Evolutionary conservation across 2,797 vertebrate genomes (phyloP).

Genomic region (Clarias platycephalus): DNA sequence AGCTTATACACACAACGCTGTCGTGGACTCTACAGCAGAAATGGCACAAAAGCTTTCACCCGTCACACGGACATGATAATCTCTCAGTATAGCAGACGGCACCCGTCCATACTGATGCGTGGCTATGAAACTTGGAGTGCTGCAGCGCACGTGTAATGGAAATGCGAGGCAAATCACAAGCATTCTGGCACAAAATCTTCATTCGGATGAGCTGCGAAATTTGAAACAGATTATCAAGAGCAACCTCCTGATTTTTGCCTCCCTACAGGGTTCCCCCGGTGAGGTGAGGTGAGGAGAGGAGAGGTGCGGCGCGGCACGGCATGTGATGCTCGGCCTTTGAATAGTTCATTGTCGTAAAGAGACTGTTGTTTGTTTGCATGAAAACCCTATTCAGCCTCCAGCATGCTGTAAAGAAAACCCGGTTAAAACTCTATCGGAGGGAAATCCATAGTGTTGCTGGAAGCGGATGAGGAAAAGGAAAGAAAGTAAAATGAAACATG

Average conservation of each 20-base stretch:
- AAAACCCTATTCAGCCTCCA: conserved; percentile 36
- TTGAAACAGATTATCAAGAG: conserved; percentile 25
- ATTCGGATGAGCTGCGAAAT: background rate
- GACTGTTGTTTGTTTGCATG: conserved; percentile 41
- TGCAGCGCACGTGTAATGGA: background rate
- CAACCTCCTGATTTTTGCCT: conserved; percentile 26
- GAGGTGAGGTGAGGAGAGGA: conserved; percentile 21
- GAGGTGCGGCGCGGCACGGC: background rate
- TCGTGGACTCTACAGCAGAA: background rate
- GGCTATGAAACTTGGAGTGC: conserved; percentile 1
- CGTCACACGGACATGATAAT: conserved; percentile 21
- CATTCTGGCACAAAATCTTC: background rate
- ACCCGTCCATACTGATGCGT: background rate
- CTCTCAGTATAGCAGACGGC: background rate
- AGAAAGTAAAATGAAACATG: conserved; percentile 11
- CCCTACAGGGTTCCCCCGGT: conserved; percentile 4
- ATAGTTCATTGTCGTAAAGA: conserved; percentile 33
- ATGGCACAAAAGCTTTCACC: conserved; percentile 13
- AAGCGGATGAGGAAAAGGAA: conserved; percentile 10
- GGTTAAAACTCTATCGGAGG: conserved; percentile 20
- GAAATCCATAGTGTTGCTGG: conserved; percentile 1
- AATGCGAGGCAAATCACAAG: conserved; percentile 17
- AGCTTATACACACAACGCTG: background rate
- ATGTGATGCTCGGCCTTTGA: conserved; percentile 31
- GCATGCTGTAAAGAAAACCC: background rate